phyloP scores from a whole-genome alignment of 2,113 vertebrate genomes.

The Neofelis nebulosa region DNA sequence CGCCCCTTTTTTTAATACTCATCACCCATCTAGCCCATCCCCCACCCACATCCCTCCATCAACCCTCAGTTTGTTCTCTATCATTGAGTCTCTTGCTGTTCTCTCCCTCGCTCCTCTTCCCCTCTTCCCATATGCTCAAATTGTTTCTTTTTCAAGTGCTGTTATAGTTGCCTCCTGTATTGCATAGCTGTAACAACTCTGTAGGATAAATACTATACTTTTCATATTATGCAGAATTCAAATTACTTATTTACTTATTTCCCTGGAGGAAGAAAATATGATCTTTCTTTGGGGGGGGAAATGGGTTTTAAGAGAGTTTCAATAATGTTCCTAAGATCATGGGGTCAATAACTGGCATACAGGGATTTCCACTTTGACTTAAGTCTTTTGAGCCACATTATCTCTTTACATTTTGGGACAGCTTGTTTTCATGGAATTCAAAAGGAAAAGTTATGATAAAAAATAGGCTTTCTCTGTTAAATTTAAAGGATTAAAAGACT shows the following conservation, averaged over 20 bases:
- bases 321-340: neutral
- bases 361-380: neutral
- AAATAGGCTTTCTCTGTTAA: neutral
- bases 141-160: neutral
- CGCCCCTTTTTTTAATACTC: too few relatives aligned
- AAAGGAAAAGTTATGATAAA: neutral
- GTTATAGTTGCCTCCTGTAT: neutral
- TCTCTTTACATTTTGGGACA: neutral
- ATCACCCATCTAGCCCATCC: too few relatives aligned
- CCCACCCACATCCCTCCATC: too few relatives aligned
- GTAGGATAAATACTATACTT: neutral
- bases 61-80: too few relatives aligned
- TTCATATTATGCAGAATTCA: neutral
- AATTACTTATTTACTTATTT: neutral
- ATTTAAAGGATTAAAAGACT: neutral
- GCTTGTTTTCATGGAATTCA: neutral
- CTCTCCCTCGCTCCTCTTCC: too few relatives aligned
- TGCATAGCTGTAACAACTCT: neutral
- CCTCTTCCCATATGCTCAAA: too few relatives aligned
- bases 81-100: too few relatives aligned
- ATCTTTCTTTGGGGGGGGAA: neutral
- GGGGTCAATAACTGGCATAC: neutral
- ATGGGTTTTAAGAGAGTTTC: neutral
- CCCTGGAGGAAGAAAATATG: neutral
- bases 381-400: neutral